Evolutionary conservation across 1,140 invertebrate species (phyloP).

Genomic region (Zaprionus lachaisei): DNA sequence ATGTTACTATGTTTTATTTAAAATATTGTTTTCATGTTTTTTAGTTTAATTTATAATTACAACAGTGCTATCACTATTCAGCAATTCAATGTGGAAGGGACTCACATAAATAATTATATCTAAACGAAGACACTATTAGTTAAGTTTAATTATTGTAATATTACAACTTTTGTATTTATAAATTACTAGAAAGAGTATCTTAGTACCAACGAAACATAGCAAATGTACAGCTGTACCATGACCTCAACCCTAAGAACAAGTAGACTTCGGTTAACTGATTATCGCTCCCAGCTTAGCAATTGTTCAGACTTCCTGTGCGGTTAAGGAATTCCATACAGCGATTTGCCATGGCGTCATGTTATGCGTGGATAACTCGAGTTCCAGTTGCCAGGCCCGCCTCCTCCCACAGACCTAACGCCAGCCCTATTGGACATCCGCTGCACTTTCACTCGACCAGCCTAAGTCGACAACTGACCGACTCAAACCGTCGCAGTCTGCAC

Average conservation of each 20-base stretch:
- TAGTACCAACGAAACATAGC: background rate
- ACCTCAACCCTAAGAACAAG: background rate
- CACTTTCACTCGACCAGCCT: conserved; percentile 71
- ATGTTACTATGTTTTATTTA: no score
- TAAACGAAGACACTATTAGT: no score
- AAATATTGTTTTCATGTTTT: background rate
- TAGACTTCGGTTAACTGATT: conserved; percentile 44
- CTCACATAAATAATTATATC: no score
- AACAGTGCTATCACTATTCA: no score
- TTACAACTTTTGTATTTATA: no score
- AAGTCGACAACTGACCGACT: conserved; percentile 56
- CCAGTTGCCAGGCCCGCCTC: background rate
- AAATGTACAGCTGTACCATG: background rate
- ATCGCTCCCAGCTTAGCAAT: conserved; percentile 1
- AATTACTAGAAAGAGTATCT: background rate
- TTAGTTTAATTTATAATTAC: no score
- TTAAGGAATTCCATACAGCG: conserved; percentile 29
- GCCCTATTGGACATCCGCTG: conserved; percentile 31
- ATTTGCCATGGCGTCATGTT: conserved; percentile 21
- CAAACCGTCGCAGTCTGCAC: conserved; percentile 49
- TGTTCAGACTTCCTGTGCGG: background rate
- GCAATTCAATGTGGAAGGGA: no score
- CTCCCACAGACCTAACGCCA: background rate
- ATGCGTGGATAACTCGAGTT: conserved; percentile 11
- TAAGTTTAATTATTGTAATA: no score